Evolutionary conservation across 2,113 vertebrate species (phyloP).

Genomic region (Vulpes vulpes): DNA sequence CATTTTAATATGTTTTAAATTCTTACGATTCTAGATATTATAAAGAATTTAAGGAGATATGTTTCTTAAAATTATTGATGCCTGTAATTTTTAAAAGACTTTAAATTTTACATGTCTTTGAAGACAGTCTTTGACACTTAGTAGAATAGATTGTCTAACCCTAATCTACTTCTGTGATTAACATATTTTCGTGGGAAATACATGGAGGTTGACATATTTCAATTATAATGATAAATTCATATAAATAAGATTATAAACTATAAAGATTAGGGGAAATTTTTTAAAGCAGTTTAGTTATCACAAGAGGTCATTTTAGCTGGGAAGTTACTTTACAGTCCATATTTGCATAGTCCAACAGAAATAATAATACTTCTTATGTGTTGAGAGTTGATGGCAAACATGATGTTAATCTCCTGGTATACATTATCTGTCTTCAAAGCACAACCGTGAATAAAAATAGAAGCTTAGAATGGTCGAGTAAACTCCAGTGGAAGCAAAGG

Average conservation of each 20-base stretch:
- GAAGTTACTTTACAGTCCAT: not conserved
- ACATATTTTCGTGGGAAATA: not conserved
- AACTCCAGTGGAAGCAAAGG: not conserved
- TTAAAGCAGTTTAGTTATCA: not conserved
- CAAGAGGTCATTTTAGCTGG: not conserved
- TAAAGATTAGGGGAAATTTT: constrained; percentile 10
- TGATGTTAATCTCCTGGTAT: not conserved
- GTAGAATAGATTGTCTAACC: not conserved
- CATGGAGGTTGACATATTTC: not conserved
- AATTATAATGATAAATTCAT: not conserved
- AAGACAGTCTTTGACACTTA: not conserved
- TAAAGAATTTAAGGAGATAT: not conserved
- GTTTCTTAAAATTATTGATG: not conserved
- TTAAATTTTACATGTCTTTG: not conserved
- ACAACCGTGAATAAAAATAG: not conserved
- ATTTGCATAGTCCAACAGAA: not conserved
- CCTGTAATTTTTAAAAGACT: not conserved
- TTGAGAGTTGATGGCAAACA: not conserved
- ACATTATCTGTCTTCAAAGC: not conserved
- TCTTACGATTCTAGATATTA: not conserved
- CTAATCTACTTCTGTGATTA: not conserved
- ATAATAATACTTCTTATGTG: not conserved
- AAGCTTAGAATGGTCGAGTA: not conserved
- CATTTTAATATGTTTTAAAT: not conserved
- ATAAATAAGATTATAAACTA: not conserved